These are phyloP conservation scores for Rhodeus uyekii DNA, from an alignment of 2,797 vertebrate species.

Conservation along the genomic window DNA sequence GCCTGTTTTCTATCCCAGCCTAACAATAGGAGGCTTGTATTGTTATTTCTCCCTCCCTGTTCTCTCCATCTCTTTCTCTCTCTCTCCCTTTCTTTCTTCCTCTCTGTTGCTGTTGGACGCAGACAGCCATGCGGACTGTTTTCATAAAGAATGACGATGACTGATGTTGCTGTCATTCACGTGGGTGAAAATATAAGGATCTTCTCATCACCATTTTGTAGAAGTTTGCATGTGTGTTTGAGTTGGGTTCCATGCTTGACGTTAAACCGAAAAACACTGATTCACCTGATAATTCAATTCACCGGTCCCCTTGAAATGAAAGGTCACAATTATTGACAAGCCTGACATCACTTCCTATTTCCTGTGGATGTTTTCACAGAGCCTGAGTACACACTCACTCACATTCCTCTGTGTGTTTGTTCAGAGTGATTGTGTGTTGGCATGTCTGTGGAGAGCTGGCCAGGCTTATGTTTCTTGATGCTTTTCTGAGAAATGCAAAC, in stretches of 20 bases:
- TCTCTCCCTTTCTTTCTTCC: conserved; percentile 41
- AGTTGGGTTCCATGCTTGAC: neutral
- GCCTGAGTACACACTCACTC: conserved; percentile 13
- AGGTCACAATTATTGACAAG: conserved; percentile 30
- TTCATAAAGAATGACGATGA: conserved; percentile 71
- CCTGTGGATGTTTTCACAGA: conserved; percentile 29
- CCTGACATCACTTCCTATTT: conserved; percentile 39
- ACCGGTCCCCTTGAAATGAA: neutral
- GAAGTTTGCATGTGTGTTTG: neutral
- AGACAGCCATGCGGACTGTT: conserved; percentile 78
- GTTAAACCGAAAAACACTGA: neutral
- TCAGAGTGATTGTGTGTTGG: conserved; percentile 51
- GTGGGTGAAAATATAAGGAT: conserved; percentile 11
- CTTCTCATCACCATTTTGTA: neutral
- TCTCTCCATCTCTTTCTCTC: neutral
- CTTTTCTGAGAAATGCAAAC: conserved; percentile 29
- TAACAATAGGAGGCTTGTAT: conserved; percentile 49
- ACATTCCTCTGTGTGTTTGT: conserved; percentile 36
- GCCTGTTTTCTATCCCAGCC: conserved; percentile 43
- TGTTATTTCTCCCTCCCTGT: conserved; percentile 23
- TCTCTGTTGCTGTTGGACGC: conserved; percentile 69
- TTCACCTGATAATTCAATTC: neutral
- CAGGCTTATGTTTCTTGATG: conserved; percentile 34
- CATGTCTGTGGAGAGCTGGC: conserved; percentile 65
- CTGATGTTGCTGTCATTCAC: conserved; percentile 62